phyloP scores from a whole-genome alignment of 2,113 vertebrate species.

The Dissostichus mawsoni region DNA sequence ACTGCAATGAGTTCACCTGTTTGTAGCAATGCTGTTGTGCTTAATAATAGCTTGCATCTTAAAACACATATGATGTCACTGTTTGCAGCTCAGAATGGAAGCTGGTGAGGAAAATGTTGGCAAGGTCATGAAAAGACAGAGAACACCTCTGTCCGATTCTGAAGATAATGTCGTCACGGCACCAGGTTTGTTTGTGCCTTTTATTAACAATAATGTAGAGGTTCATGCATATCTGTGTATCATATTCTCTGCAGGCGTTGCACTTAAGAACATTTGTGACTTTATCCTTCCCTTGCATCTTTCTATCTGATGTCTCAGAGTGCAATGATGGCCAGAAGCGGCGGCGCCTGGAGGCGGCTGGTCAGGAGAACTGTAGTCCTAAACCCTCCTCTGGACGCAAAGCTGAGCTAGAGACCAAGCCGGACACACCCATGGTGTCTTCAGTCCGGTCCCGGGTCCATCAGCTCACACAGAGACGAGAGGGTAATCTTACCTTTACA shows the following conservation, averaged over 20 bases:
- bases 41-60: neutral
- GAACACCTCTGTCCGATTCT: conserved; percentile 76
- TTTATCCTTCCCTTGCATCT: neutral
- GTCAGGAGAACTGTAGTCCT: conserved; percentile 75
- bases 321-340: conserved; percentile 72
- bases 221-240: neutral
- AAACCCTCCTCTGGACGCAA: conserved; percentile 20
- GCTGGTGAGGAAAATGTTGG: conserved; percentile 37
- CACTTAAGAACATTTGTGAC: neutral
- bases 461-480: conserved; percentile 72
- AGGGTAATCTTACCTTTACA: conserved; percentile 53
- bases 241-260: neutral
- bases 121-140: conserved; percentile 71
- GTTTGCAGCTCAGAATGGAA: conserved; percentile 55
- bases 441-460: conserved; percentile 77
- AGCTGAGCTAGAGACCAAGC: conserved; percentile 65
- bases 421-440: conserved; percentile 77
- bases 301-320: conserved; percentile 40
- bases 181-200: conserved; percentile 63
- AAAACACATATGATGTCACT: neutral
- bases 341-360: conserved; percentile 66
- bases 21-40: neutral
- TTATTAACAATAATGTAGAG: neutral
- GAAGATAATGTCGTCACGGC: conserved; percentile 66
- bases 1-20: neutral